Base-by-base conservation (phyloP, 2,888 invertebrate species). In the Aleiodes leptofemur region DNA sequence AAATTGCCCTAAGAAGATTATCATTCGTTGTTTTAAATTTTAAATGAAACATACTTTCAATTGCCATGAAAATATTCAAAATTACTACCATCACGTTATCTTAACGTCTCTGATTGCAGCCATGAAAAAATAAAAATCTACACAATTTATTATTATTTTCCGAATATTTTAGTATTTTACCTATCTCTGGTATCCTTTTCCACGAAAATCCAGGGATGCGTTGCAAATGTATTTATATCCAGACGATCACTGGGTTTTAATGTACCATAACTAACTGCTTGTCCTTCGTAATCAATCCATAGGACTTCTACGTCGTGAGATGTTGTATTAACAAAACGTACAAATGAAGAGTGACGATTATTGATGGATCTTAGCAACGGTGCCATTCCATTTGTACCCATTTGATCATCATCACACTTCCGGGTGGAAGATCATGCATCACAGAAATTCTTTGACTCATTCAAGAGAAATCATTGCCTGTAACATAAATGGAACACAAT, bases 161-260 rank as follows among this genome's bases (percentile, higher is more conserved):
- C 29, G 2, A n/a, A 14, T 14, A 38, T 11, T n/a, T 34, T 38
- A 14, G 34, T 34, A 6, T 13, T 76, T 82, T 78, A 88, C 89
- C 92, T 91, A 83, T 96, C 95, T 68, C 92, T 92, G 0, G 95
- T 95, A 0, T 91, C 88, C 0, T 91, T 89, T 86, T 96, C 96
- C 0, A 93, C 90, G 85, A 96, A 96, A 78, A 96, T 93, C 96
- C 97, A 97, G 0, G 96, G 95, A 90, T 97, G 97, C 0, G 94
- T 94, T 13, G 93, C 92, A 86, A 91, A 97, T 0, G 97, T 95
- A 82, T 95, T 94, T 0, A 96, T 91, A 83, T 94, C 93, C 70
- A 92, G 90, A 82, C 88, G 91, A 4, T 91, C 90, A 0, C 90
- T 90, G 0, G 93, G 91, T 0, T 88, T 85, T n/a, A 96, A 85